Conservation (phyloP, 2,888 invertebrate species). For the Cheilosia impressa region DNA sequence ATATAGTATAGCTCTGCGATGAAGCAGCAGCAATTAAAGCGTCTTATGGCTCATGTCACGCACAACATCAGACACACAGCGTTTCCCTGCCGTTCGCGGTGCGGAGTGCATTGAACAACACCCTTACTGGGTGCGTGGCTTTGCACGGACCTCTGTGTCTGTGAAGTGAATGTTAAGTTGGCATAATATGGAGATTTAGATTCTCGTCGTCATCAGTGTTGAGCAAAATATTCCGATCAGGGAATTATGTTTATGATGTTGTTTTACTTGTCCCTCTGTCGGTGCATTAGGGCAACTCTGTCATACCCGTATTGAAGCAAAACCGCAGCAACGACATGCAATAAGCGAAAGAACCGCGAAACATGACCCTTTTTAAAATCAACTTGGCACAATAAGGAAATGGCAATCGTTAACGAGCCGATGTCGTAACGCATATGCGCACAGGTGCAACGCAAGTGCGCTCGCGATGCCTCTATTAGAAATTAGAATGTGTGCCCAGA, state of each 20-base stretch:
- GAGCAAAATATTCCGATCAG: constrained; percentile 42
- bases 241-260: constrained; percentile 60
- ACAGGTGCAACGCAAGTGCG: neutral
- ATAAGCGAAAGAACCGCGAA: constrained; percentile 74
- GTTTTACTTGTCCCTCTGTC: constrained; percentile 1
- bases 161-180: constrained; percentile 60
- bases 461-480: neutral
- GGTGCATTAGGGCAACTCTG: neutral
- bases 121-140: constrained; percentile 34
- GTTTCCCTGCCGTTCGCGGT: neutral
- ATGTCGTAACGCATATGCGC: constrained; percentile 38
- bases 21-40: constrained; percentile 49
- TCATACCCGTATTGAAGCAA: neutral
- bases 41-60: constrained; percentile 52
- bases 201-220: constrained; percentile 32
- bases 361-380: constrained; percentile 56
- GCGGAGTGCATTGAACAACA: constrained; percentile 26
- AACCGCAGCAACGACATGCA: constrained; percentile 61
- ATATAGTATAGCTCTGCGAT: constrained; percentile 1
- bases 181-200: constrained; percentile 45
- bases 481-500: constrained; percentile 2
- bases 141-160: constrained; percentile 26
- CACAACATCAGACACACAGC: constrained; percentile 16
- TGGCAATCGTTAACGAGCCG: constrained; percentile 17
- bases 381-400: constrained; percentile 54